These are phyloP conservation scores for Atopsyche davidsoni DNA, from an alignment of 1,140 invertebrate genomes.

Conservation along the genomic window DNA sequence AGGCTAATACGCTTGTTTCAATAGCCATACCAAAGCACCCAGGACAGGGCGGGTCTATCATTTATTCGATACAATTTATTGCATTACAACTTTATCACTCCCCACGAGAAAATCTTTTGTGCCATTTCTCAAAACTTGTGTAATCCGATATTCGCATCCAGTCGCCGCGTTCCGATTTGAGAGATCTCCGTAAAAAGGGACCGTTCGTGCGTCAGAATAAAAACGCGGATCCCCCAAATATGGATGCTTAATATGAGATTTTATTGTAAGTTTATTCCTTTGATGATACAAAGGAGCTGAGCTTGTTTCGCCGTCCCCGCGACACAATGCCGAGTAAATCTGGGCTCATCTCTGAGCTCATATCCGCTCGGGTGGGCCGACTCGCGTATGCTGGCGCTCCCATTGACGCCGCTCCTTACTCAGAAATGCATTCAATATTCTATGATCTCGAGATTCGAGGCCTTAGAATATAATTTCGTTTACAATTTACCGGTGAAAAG, in stretches of 20 bases:
- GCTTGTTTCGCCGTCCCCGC: conserved; percentile 20
- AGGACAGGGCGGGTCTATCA: too few relatives aligned
- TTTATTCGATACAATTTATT: too few relatives aligned
- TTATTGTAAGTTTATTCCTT: conserved; percentile 32
- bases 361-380: conserved; percentile 28
- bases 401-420: conserved; percentile 1
- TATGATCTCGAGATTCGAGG: neutral
- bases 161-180: conserved; percentile 13
- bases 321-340: conserved; percentile 30
- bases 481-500: neutral
- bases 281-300: conserved; percentile 29
- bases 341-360: conserved; percentile 30
- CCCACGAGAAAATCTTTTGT: too few relatives aligned
- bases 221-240: conserved; percentile 16
- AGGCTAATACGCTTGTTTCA: too few relatives aligned
- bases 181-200: conserved; percentile 6
- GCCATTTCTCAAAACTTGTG: too few relatives aligned
- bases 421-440: neutral
- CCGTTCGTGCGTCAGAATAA: conserved; percentile 18
- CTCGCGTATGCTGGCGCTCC: neutral
- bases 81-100: too few relatives aligned
- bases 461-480: too few relatives aligned
- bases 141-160: conserved; percentile 18
- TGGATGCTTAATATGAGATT: conserved; percentile 29
- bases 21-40: too few relatives aligned